phyloP scores from a whole-genome alignment of 2,797 vertebrate species.

The Fundulus diaphanus region DNA sequence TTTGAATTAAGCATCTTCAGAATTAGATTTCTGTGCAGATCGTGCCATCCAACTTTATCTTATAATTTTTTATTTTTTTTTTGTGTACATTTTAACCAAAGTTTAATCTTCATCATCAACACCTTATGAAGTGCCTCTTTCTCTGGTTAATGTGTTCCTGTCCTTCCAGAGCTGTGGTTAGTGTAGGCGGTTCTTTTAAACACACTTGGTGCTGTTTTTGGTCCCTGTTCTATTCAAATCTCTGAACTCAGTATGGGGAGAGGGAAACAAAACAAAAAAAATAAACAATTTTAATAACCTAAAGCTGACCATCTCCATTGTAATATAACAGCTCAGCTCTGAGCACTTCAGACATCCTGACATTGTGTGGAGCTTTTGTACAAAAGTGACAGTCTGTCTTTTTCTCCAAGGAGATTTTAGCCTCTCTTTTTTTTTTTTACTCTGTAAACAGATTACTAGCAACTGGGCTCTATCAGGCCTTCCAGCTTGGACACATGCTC shows the following conservation, averaged over 20 bases:
- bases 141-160: slow-evolving; percentile 53
- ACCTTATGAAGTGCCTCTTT: slow-evolving; percentile 77
- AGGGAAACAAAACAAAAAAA: background rate
- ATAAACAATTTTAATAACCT: background rate
- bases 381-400: slow-evolving; percentile 26
- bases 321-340: slow-evolving; percentile 44
- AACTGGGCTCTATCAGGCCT: slow-evolving; percentile 44
- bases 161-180: slow-evolving; percentile 57
- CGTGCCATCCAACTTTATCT: slow-evolving; percentile 20
- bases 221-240: slow-evolving; percentile 39
- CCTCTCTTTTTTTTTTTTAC: slow-evolving; percentile 15
- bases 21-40: slow-evolving; percentile 25
- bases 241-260: slow-evolving; percentile 13
- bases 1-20: slow-evolving; percentile 41
- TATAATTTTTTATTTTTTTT: slow-evolving; percentile 37
- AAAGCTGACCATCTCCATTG: slow-evolving; percentile 29
- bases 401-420: slow-evolving; percentile 22
- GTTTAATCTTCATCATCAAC: slow-evolving; percentile 43
- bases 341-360: slow-evolving; percentile 43
- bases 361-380: slow-evolving; percentile 14
- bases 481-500: slow-evolving; percentile 36
- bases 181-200: slow-evolving; percentile 48
- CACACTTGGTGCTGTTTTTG: slow-evolving; percentile 64
- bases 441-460: slow-evolving; percentile 48
- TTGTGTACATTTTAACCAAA: slow-evolving; percentile 59